Evolutionary conservation across 2,113 vertebrate species (phyloP).

Genomic region (Embiotoca jacksoni): DNA sequence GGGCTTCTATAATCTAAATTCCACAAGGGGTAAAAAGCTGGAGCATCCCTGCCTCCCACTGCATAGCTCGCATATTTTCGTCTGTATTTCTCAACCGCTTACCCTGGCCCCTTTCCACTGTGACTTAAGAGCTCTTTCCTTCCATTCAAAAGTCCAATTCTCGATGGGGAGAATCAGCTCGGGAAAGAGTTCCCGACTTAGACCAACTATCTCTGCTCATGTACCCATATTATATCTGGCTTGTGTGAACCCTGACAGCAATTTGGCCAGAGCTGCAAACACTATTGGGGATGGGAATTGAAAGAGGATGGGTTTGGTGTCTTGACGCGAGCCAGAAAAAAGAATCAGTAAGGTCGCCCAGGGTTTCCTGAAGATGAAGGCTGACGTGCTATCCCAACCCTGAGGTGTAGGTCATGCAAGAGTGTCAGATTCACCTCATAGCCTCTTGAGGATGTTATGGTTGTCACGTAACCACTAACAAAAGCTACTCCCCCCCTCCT

Average conservation of each 20-base stretch:
- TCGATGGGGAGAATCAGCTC: conserved; percentile 50
- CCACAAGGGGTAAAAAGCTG: conserved; percentile 63
- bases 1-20: conserved; percentile 77
- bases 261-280: conserved; percentile 57
- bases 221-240: conserved; percentile 49
- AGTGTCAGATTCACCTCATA: conserved; percentile 3
- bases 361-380: not conserved
- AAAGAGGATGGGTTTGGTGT: conserved; percentile 1
- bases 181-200: conserved; percentile 54
- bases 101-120: conserved; percentile 52
- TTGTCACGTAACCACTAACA: too few species aligned
- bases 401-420: not conserved
- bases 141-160: conserved; percentile 59
- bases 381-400: not conserved
- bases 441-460: too few species aligned
- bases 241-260: conserved; percentile 63
- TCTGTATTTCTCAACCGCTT: conserved; percentile 66
- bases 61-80: conserved; percentile 85
- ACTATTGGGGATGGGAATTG: conserved; percentile 48
- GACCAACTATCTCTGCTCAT: conserved; percentile 62
- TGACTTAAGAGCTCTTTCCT: conserved; percentile 67
- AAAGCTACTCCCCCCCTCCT: too few species aligned
- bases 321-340: conserved; percentile 44
- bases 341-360: conserved; percentile 42
- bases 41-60: conserved; percentile 78